These are phyloP conservation scores for Agelastica alni DNA, from an alignment of 2,888 invertebrate species.

Conservation along the genomic window DNA sequence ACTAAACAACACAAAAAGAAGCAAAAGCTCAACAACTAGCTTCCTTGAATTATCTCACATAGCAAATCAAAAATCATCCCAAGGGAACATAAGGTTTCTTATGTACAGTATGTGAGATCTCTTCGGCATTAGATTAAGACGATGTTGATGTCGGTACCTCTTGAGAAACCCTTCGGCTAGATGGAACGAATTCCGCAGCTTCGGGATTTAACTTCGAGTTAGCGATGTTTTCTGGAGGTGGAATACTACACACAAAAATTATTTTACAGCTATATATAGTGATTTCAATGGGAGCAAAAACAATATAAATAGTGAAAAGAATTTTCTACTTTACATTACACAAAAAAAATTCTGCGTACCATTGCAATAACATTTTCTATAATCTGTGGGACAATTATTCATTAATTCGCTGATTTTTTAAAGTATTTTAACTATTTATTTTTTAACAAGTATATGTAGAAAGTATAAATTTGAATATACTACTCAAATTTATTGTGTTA, in stretches of 20 bases:
- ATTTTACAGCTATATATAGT: too few relatives aligned
- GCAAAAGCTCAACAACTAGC: constrained; percentile 12
- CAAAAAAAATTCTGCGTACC: too few relatives aligned
- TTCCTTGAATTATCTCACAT: constrained; percentile 25
- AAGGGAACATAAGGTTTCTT: constrained; percentile 33
- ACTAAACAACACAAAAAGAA: background rate
- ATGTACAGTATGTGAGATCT: constrained; percentile 39
- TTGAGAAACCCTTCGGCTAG: constrained; percentile 32
- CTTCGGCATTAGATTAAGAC: constrained; percentile 33
- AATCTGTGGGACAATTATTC: too few relatives aligned
- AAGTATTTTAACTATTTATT: too few relatives aligned
- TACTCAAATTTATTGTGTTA: too few relatives aligned
- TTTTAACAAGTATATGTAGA: too few relatives aligned
- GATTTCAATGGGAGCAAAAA: too few relatives aligned
- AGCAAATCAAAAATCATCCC: constrained; percentile 21
- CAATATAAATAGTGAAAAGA: too few relatives aligned
- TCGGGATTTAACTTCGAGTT: constrained; percentile 78
- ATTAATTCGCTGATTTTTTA: too few relatives aligned
- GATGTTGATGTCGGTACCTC: constrained; percentile 35
- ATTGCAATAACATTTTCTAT: too few relatives aligned
- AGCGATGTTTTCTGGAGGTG: constrained; percentile 57
- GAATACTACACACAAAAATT: constrained; percentile 20
- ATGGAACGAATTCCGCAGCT: constrained; percentile 83
- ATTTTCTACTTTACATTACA: too few relatives aligned
- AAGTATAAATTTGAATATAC: too few relatives aligned